These are phyloP conservation scores for Drosophila aff. DNA, from an alignment of 1,140 invertebrate genomes.

Conservation along the genomic window DNA sequence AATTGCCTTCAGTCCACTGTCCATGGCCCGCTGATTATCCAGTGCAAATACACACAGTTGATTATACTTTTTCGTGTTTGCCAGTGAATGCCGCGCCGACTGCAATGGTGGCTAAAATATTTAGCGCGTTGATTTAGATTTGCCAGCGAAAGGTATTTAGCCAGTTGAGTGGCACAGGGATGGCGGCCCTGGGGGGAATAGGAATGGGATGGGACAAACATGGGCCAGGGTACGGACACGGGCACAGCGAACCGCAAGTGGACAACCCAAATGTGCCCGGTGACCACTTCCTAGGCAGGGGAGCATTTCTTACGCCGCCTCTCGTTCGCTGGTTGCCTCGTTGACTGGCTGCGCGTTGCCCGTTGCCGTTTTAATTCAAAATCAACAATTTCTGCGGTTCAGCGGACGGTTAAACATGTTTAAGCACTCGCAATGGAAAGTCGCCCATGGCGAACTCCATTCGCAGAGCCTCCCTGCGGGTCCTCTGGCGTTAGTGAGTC, in stretches of 20 bases:
- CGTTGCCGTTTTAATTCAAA: slow-evolving; percentile 74
- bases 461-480: neutral
- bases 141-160: slow-evolving; percentile 79
- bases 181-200: neutral
- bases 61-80: slow-evolving; percentile 83
- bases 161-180: slow-evolving; percentile 34
- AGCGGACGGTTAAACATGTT: slow-evolving; percentile 81
- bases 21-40: slow-evolving; percentile 69
- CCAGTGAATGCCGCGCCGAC: slow-evolving; percentile 46
- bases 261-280: slow-evolving; percentile 54
- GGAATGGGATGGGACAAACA: neutral
- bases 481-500: slow-evolving; percentile 1
- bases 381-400: slow-evolving; percentile 82
- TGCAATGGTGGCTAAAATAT: slow-evolving; percentile 77
- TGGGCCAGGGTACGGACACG: neutral
- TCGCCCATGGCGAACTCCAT: slow-evolving; percentile 6
- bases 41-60: slow-evolving; percentile 81
- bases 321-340: slow-evolving; percentile 6
- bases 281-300: slow-evolving; percentile 43
- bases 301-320: slow-evolving; percentile 61
- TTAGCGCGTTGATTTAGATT: slow-evolving; percentile 83
- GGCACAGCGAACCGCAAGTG: slow-evolving; percentile 61
- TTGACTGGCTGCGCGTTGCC: slow-evolving; percentile 15
- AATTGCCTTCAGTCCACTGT: slow-evolving; percentile 21
- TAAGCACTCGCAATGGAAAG: slow-evolving; percentile 62